Conservation (phyloP, 1,140 invertebrate species). For the Agrypnia vestita region DNA sequence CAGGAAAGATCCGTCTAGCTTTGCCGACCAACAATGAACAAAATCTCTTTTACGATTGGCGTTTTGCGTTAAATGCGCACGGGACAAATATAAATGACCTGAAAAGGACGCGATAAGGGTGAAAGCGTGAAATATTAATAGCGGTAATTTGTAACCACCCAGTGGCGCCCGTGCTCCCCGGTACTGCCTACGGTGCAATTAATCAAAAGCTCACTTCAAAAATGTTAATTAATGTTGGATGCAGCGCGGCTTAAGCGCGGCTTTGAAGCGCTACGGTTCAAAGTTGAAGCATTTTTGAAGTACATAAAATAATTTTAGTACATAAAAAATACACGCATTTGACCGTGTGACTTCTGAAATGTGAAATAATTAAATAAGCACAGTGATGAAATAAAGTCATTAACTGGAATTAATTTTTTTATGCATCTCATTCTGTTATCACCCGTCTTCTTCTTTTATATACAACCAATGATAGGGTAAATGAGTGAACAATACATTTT, state of each 20-base stretch:
- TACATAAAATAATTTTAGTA: no score
- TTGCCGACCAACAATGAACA: not conserved
- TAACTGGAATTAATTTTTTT: no score
- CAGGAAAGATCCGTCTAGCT: not conserved
- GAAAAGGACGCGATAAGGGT: constrained; percentile 43
- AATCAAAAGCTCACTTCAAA: constrained; percentile 44
- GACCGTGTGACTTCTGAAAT: no score
- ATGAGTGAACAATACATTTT: no score
- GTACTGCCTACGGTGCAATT: constrained; percentile 24
- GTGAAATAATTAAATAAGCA: no score
- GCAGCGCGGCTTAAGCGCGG: not conserved
- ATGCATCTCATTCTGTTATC: no score
- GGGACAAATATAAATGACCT: constrained; percentile 41
- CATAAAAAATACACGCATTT: no score
- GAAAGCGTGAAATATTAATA: constrained; percentile 46
- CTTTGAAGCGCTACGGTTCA: no score
- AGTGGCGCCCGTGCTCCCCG: constrained; percentile 1
- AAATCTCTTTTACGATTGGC: constrained; percentile 46
- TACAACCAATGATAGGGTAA: no score
- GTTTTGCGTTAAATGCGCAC: constrained; percentile 13
- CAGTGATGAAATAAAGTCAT: no score
- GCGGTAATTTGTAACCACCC: constrained; percentile 38
- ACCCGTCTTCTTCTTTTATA: no score
- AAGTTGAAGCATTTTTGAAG: no score
- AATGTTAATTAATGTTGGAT: constrained; percentile 36